These are phyloP conservation scores for Eupithecia pulchellata DNA, from an alignment of 2,888 invertebrate genomes.

Conservation along the genomic window DNA sequence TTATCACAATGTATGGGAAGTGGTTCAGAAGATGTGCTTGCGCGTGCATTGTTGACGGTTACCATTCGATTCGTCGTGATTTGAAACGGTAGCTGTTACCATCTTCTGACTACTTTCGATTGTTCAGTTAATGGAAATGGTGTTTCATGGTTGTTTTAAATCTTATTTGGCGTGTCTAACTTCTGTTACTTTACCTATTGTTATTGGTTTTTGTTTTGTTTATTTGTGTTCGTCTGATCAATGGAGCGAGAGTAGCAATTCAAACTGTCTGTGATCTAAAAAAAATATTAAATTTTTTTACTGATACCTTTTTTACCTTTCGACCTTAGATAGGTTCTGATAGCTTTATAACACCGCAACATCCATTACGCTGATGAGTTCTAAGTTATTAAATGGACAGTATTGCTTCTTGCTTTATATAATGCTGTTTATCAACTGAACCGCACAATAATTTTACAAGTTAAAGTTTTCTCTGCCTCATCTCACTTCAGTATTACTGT, in stretches of 20 bases:
- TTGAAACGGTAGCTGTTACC: conserved; percentile 22
- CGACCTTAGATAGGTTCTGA: not conserved
- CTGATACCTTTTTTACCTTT: not conserved
- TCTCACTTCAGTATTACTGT: not conserved
- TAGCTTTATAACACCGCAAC: not conserved
- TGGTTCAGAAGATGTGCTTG: conserved; percentile 46
- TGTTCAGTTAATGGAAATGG: conserved; percentile 13
- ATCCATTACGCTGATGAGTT: conserved; percentile 11
- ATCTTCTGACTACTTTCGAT: conserved; percentile 7
- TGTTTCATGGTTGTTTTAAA: conserved; percentile 21
- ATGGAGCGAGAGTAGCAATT: not conserved
- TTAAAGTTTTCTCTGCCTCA: not conserved
- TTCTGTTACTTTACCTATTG: conserved; percentile 12
- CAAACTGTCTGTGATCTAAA: not conserved
- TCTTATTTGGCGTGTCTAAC: not conserved
- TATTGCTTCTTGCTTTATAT: not conserved
- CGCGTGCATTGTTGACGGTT: conserved; percentile 18
- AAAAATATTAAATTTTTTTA: not conserved
- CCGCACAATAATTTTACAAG: not conserved
- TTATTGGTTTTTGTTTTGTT: not conserved
- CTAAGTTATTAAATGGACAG: conserved; percentile 10
- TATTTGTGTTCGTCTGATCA: not conserved
- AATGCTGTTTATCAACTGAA: not conserved
- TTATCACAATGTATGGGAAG: conserved; percentile 56
- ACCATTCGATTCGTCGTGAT: conserved; percentile 8